A percentile compares a stretch with the other conserved stretches of the same genome.
phyloP scores from a whole-genome alignment of 2,113 vertebrate species.

The Choloepus hoffmanni region DNA sequence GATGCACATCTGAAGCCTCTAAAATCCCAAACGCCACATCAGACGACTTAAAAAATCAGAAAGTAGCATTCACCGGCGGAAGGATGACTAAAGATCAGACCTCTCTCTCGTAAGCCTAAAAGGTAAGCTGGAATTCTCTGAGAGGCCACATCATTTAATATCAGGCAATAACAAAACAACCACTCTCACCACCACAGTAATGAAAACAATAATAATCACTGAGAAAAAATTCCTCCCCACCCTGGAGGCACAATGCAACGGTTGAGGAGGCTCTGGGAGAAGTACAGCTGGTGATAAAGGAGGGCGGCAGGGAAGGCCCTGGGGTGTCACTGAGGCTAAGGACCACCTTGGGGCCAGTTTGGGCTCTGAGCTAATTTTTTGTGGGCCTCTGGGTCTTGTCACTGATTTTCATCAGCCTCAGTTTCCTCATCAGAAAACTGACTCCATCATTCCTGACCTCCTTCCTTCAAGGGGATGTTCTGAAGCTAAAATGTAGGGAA shows the following conservation, averaged over 20 bases:
- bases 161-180: not conserved
- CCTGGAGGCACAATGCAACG: rapidly evolving
- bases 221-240: not conserved
- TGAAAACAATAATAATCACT: not conserved
- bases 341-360: not conserved
- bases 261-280: not conserved
- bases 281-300: no score
- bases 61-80: no score
- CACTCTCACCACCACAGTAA: no score
- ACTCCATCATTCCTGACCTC: not conserved
- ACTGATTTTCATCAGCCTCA: not conserved
- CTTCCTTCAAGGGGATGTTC: not conserved
- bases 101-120: not conserved
- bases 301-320: no score
- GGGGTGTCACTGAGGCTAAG: no score
- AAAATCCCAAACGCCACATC: no score
- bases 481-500: not conserved
- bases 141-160: not conserved
- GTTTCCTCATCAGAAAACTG: not conserved
- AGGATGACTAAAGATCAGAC: no score
- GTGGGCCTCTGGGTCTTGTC: not conserved
- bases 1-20: not conserved
- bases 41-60: no score
- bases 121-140: not conserved
- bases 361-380: not conserved